Percentiles rank a stretch among this genome's conserved stretches.
These are phyloP conservation scores for Adelognathus sp. DNA, from an alignment of 2,888 invertebrate genomes.

Conservation along the genomic window DNA sequence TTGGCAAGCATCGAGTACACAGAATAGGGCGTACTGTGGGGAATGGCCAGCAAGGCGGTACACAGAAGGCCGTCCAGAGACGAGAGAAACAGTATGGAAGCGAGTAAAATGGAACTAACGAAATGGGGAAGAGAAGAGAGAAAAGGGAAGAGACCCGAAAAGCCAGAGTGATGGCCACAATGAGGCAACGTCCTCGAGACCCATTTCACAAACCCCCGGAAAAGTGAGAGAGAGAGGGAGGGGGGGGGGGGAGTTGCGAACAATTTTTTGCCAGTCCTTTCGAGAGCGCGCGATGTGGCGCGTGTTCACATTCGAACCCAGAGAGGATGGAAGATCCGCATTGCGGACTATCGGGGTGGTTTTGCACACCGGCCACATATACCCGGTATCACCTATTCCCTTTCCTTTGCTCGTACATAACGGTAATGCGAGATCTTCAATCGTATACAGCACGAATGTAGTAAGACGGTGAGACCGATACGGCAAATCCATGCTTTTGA, in stretches of 20 bases:
- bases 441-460: not conserved
- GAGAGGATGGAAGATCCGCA: constrained; percentile 71
- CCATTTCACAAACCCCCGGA: constrained; percentile 42
- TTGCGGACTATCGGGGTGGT: constrained; percentile 76
- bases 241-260: constrained; percentile 39
- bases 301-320: constrained; percentile 67
- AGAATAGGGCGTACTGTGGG: constrained; percentile 15
- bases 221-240: constrained; percentile 10
- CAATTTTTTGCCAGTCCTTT: constrained; percentile 66
- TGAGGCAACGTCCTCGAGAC: constrained; percentile 51
- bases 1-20: constrained; percentile 51
- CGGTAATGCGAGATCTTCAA: not conserved
- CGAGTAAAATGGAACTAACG: constrained; percentile 41
- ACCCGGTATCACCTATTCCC: constrained; percentile 38
- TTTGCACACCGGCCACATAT: constrained; percentile 63
- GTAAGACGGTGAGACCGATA: not conserved
- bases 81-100: constrained; percentile 40
- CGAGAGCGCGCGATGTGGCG: constrained; percentile 56
- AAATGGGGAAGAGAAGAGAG: not conserved
- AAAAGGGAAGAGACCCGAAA: constrained; percentile 24
- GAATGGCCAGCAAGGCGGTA: not conserved
- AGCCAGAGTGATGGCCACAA: constrained; percentile 57
- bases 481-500: not conserved
- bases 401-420: constrained; percentile 34
- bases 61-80: constrained; percentile 7